These are phyloP conservation scores for Tubiluchus corallicola DNA, from an alignment of 2,888 invertebrate genomes.

Conservation along the genomic window DNA sequence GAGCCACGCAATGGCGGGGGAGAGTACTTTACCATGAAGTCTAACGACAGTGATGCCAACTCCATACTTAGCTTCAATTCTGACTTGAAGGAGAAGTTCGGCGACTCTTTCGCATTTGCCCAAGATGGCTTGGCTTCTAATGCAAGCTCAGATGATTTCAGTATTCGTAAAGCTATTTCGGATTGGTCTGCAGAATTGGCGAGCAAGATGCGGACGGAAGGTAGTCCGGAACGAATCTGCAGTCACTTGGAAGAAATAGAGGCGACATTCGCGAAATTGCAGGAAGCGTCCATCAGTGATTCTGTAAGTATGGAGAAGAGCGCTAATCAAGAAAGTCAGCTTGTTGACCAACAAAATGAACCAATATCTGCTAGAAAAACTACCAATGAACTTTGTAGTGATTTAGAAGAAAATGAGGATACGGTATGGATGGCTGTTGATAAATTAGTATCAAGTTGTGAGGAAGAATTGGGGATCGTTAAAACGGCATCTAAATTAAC, in stretches of 20 bases:
- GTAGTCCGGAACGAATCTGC: constrained; percentile 12
- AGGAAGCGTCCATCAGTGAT: no score
- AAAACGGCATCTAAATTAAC: background rate
- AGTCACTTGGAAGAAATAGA: constrained; percentile 7
- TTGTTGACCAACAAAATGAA: no score
- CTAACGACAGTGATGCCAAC: background rate
- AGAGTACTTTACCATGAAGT: background rate
- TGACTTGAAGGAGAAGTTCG: background rate
- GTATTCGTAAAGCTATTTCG: constrained; percentile 6
- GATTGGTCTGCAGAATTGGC: no score
- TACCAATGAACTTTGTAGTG: background rate
- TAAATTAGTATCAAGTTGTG: background rate
- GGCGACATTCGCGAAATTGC: background rate
- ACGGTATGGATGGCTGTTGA: background rate
- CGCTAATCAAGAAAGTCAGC: background rate
- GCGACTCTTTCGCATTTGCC: background rate
- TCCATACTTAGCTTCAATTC: background rate
- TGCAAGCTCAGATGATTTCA: constrained; percentile 19
- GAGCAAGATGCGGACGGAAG: background rate
- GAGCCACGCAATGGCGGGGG: constrained; percentile 12
- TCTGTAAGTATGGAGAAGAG: background rate
- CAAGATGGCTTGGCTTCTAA: constrained; percentile 15
- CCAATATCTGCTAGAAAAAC: no score
- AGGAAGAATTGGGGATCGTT: no score
- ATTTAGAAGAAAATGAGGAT: background rate